Base-by-base conservation (phyloP, 2,797 vertebrate species). In the Hippoglossus hippoglossus region DNA sequence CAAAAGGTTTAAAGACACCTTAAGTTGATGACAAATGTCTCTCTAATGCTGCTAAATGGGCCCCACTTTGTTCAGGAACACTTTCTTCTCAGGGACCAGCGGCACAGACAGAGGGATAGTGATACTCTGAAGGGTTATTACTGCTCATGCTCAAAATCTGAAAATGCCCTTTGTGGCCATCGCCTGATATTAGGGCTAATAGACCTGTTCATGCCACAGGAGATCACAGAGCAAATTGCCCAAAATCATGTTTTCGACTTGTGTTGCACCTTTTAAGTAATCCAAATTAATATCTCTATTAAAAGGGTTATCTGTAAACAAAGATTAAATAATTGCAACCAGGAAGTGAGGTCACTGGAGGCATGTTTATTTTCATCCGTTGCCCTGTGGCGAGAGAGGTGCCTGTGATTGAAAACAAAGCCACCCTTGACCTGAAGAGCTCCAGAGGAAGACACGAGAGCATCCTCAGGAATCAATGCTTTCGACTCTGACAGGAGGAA, bases 41-140 rank as follows among this genome's bases (percentile, higher is more conserved):
- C 54, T 62, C 50, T 75, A 63, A 78, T 63, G 79, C 79, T 51
- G 11, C 67, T 39, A 80, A 81, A 82, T 75, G 66, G 74, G 71
- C 67, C 47, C 80, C 75, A 78, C 69, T 79, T 83, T 77, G 71
- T 67, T 67, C 64, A 67, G 74, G 75, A 80, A 86, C 75, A 68
- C 81, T 73, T 72, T 71, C 80, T 80, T 72, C 76, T 58, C 60
- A 6, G 65, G 63, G 77, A 73, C 36, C 53, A 6, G 34, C 1
- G 25, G 66, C 44, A 50, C 12, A 19, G 61, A 50, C 78, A 46
- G 46, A 50, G 11, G 39, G 58, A 66, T 11, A 16, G 51, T 22
- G 67, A 66, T 50, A 25, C 67, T 83, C 50, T 36, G 39, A 70
- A 41, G 67, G 59, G 55, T 80, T 62, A 46, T 49, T 8, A 1